These are phyloP conservation scores for Zoanthus gigantus DNA, from an alignment of 92 coral and sea anemone species.

Conservation along the genomic window DNA sequence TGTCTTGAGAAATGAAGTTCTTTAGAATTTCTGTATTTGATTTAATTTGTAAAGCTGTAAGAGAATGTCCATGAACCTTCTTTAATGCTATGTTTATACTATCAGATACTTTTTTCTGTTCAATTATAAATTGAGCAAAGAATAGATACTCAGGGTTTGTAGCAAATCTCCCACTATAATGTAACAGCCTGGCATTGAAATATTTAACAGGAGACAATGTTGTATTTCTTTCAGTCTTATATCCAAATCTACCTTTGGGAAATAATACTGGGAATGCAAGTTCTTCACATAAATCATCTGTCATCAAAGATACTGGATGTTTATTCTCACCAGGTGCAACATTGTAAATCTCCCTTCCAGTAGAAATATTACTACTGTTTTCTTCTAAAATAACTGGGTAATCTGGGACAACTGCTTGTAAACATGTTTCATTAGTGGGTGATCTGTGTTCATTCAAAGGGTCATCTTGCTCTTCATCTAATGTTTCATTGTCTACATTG, in stretches of 20 bases:
- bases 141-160: conserved; percentile 14
- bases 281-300: conserved; percentile 13
- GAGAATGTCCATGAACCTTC: conserved; percentile 13
- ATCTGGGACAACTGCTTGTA: conserved; percentile 16
- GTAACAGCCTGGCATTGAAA: conserved; percentile 11
- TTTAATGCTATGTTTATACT: conserved; percentile 11
- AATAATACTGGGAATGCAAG: conserved; percentile 14
- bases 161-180: conserved; percentile 11
- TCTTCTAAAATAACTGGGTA: conserved; percentile 13
- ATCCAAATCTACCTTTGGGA: conserved; percentile 12
- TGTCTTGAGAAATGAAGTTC: conserved; percentile 12
- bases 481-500: conserved; percentile 44
- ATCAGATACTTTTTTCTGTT: conserved; percentile 12
- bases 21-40: conserved; percentile 11
- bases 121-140: conserved; percentile 12
- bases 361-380: conserved; percentile 8
- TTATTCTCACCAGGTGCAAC: conserved; percentile 13
- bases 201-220: conserved; percentile 13
- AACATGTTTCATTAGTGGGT: conserved; percentile 11
- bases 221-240: conserved; percentile 5
- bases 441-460: conserved; percentile 15
- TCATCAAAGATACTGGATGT: conserved; percentile 8
- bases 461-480: conserved; percentile 23
- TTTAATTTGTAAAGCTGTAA: conserved; percentile 9
- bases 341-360: conserved; percentile 9